phyloP scores from a whole-genome alignment of 2,113 vertebrate species.

The Theropithecus gelada region DNA sequence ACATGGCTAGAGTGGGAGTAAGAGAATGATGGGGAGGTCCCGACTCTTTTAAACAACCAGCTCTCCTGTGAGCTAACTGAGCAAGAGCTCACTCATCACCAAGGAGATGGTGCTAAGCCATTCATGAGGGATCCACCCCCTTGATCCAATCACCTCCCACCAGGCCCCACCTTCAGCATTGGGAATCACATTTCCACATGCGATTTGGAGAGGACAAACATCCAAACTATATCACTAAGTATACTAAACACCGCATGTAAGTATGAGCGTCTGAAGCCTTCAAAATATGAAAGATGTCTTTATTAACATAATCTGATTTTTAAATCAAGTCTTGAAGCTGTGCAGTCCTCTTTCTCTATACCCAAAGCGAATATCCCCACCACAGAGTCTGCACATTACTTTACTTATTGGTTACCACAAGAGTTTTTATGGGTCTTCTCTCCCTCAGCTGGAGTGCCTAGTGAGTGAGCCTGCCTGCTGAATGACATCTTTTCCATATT shows the following conservation, averaged over 20 bases:
- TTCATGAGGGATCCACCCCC: too few relatives aligned
- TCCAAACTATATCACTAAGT: background rate
- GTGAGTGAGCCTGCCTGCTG: background rate
- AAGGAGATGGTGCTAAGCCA: too few relatives aligned
- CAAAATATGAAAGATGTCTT: background rate
- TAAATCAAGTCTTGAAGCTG: background rate
- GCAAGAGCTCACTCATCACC: too few relatives aligned
- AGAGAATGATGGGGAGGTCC: too few relatives aligned
- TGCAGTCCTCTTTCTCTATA: background rate
- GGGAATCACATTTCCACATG: too few relatives aligned
- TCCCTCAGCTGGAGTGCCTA: background rate
- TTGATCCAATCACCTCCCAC: too few relatives aligned
- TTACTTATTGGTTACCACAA: background rate
- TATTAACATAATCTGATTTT: background rate
- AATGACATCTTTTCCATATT: background rate
- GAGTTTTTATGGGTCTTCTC: background rate
- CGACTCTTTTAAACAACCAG: too few relatives aligned
- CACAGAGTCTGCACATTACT: background rate
- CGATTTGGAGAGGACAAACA: too few relatives aligned
- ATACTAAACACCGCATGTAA: background rate
- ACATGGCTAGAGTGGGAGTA: too few relatives aligned
- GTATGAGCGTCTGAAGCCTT: background rate
- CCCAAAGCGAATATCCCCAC: background rate
- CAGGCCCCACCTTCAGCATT: too few relatives aligned
- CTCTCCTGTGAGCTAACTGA: too few relatives aligned